A percentile compares a stretch with the other conserved stretches of the same genome.
Conservation (phyloP, 2,113 vertebrate species). For the Tylochromis polylepis region DNA sequence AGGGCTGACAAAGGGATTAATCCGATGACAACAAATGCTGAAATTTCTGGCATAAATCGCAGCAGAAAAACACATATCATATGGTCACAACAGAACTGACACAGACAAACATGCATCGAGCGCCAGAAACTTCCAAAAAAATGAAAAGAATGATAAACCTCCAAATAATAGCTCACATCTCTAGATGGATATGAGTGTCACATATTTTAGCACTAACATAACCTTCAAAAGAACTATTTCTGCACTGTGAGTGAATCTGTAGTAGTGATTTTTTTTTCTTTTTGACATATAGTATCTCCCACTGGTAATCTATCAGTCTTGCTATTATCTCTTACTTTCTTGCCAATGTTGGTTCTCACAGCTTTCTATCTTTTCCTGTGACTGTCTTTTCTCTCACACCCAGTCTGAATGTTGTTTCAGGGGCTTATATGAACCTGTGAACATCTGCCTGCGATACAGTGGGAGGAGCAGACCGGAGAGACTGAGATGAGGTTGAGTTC, state of each 20-base stretch:
- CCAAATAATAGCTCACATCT: background rate
- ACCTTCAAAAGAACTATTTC: background rate
- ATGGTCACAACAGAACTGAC: conserved; percentile 34
- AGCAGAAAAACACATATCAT: conserved; percentile 63
- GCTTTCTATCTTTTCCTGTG: conserved; percentile 38
- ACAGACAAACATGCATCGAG: conserved; percentile 7
- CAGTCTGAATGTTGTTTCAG: conserved; percentile 39
- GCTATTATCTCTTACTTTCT: conserved; percentile 44
- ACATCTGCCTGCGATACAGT: conserved; percentile 67
- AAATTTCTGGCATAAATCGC: conserved; percentile 54
- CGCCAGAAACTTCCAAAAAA: background rate
- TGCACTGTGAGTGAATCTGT: background rate
- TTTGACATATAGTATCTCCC: conserved; percentile 46
- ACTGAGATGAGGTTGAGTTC: conserved; percentile 66
- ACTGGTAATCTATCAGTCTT: conserved; percentile 56
- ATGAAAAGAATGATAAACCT: background rate
- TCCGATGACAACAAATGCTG: conserved; percentile 65
- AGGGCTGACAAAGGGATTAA: conserved; percentile 73
- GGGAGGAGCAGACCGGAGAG: conserved; percentile 39
- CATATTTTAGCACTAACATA: background rate
- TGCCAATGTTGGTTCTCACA: conserved; percentile 22
- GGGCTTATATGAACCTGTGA: conserved; percentile 59
- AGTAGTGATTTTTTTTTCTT: background rate
- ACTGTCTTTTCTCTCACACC: conserved; percentile 31
- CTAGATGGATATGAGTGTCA: background rate